Base-by-base conservation (phyloP, 2,888 invertebrate species). In the Lumbricus terrestris region DNA sequence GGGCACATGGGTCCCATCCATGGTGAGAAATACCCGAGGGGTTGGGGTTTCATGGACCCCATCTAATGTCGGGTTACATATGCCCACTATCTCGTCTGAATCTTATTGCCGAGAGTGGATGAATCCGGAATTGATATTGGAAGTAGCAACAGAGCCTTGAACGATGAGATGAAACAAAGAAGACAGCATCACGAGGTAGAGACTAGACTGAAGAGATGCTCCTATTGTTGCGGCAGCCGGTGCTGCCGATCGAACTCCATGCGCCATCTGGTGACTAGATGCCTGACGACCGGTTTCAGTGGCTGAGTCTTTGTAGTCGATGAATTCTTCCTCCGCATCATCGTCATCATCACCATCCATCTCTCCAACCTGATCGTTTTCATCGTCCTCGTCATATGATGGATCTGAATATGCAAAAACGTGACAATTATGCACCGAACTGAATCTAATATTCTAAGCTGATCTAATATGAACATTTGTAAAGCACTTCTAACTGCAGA, bases 161-260 rank as follows among this genome's bases (percentile, higher is more conserved):
- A 47, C 5, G 8, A 69, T 11, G n/a, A n/a, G 29, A 69, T 69
- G 69, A 69, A 69, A 13, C 69, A 69, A n/a, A 69, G 11, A n/a
- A 16, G 11, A 16, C 8, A 69, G 11, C 13, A 23, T 16, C 1
- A 11, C n/a, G 69, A 69, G 69, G 69, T 69, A 69, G 69, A 69
- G 69, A 69, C 69, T 69, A 69, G 69, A 69, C 69, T n/a, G 69
- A n/a, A n/a, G n/a, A 69, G 69, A 69, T n/a, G 69, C n/a, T 69
- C n/a, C n/a, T 69, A n/a, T n/a, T n/a, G 29, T 16, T n/a, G 69
- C 54, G 3, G 11, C 20, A 4, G 54, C 47, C 11, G 47, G 23
- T 23, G 23, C 69, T 29, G n/a, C 29, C n/a, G 69, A 69, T n/a
- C n/a, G 69, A n/a, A 69, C 69, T 29, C 69, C 69, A 6, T 29